phyloP scores from a whole-genome alignment of 2,113 vertebrate genomes.

The Peromyscus maniculatus region DNA sequence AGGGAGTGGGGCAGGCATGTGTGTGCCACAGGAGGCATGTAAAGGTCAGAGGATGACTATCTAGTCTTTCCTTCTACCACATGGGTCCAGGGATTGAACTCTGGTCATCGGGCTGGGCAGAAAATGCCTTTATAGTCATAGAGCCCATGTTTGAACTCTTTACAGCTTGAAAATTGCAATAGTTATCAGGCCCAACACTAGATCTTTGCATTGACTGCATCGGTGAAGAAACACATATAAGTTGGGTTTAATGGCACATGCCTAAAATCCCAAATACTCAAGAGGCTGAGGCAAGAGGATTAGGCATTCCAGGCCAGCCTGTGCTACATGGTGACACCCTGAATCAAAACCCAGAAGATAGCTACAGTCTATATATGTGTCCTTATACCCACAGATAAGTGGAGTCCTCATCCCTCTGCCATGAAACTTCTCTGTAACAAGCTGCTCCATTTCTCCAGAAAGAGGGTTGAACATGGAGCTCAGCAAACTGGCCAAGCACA shows the following conservation, averaged over 20 bases:
- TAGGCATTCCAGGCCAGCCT: neutral
- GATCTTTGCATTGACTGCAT: neutral
- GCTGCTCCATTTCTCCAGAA: neutral
- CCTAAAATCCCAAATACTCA: neutral
- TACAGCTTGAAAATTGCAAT: slow-evolving; percentile 1
- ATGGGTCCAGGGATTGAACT: neutral
- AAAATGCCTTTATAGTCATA: neutral
- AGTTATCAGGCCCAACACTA: neutral
- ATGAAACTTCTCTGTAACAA: neutral
- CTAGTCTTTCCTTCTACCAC: neutral
- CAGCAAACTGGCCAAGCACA: too few relatives aligned
- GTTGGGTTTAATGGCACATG: neutral
- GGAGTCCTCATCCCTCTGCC: neutral
- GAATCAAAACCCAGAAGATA: neutral
- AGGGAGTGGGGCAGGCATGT: neutral
- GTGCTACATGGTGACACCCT: neutral
- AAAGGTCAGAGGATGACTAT: neutral
- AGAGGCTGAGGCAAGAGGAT: neutral
- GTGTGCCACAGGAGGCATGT: neutral
- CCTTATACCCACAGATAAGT: neutral
- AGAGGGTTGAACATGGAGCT: neutral
- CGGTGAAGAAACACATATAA: neutral
- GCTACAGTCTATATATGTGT: neutral
- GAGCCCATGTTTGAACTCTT: neutral
- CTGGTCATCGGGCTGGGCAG: too few relatives aligned